Evolutionary conservation across 2,113 vertebrate species (phyloP).

Genomic region (Microtus oregoni): DNA sequence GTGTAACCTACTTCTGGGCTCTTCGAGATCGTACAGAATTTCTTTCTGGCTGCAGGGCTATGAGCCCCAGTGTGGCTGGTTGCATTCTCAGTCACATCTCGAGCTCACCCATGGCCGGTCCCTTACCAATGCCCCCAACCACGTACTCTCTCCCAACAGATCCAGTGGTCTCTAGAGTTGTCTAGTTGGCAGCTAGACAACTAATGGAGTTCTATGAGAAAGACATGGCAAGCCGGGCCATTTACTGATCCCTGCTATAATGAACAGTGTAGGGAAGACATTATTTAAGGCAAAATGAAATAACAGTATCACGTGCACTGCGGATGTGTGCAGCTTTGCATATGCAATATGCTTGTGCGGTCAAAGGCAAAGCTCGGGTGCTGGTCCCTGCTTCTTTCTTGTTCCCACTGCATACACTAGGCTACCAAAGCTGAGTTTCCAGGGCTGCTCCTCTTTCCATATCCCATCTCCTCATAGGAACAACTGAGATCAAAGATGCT

Average conservation of each 20-base stretch:
- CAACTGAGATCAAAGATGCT: neutral
- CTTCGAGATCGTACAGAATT: neutral
- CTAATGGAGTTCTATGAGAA: neutral
- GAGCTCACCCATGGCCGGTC: neutral
- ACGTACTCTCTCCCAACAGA: neutral
- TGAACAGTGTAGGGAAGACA: neutral
- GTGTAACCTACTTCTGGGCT: neutral
- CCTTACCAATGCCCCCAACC: neutral
- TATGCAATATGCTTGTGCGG: neutral
- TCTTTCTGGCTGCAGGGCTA: neutral
- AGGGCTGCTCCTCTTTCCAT: neutral
- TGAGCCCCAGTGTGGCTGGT: neutral
- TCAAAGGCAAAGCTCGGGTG: neutral
- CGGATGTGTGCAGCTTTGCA: neutral
- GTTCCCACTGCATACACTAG: neutral
- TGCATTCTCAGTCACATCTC: neutral
- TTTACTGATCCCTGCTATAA: neutral
- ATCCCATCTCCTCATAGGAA: neutral
- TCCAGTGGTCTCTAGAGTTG: neutral
- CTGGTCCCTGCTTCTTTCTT: neutral
- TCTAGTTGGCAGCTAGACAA: neutral
- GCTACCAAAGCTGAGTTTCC: neutral
- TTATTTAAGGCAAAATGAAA: slow-evolving; percentile 18
- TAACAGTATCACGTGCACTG: neutral
- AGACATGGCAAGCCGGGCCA: neutral